These are phyloP conservation scores for Lycaena phlaeas DNA, from an alignment of 2,888 invertebrate species.

Conservation along the genomic window DNA sequence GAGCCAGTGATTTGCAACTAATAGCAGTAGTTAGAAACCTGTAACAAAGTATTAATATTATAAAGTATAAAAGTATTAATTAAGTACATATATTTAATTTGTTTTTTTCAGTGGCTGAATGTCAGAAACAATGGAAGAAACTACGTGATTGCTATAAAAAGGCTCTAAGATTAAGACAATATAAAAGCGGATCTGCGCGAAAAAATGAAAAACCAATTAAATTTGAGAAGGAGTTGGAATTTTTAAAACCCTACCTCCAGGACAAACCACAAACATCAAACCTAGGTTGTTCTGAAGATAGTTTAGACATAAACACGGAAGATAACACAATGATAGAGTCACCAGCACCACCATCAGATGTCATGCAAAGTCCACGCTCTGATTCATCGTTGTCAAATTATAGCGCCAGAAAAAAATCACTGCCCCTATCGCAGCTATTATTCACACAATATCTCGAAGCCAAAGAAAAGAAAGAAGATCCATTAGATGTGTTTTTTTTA, in stretches of 20 bases:
- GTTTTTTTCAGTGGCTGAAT: slow-evolving; percentile 17
- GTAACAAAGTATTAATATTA: slow-evolving; percentile 11
- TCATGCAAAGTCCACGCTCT: slow-evolving; percentile 12
- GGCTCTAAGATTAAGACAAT: slow-evolving; percentile 16
- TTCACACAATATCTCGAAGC: slow-evolving; percentile 18
- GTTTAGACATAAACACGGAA: slow-evolving; percentile 8
- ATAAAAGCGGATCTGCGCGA: slow-evolving; percentile 17
- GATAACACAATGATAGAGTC: background rate
- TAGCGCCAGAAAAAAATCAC: slow-evolving; percentile 16
- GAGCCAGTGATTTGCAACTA: slow-evolving; percentile 15
- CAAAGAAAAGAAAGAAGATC: slow-evolving; percentile 19
- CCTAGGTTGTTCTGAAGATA: slow-evolving; percentile 17
- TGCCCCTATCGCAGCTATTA: slow-evolving; percentile 17
- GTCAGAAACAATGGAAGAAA: slow-evolving; percentile 13
- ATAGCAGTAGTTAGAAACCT: slow-evolving; percentile 16
- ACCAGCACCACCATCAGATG: background rate
- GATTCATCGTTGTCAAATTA: slow-evolving; percentile 16
- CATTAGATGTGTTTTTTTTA: slow-evolving; percentile 18
- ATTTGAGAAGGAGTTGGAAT: slow-evolving; percentile 16
- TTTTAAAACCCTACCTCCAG: slow-evolving; percentile 17
- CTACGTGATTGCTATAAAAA: slow-evolving; percentile 18
- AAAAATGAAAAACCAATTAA: slow-evolving; percentile 14
- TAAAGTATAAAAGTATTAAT: slow-evolving; percentile 1
- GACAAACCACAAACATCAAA: slow-evolving; percentile 19
- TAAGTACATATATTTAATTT: background rate